phyloP scores from a whole-genome alignment of 1,140 invertebrate genomes.

The Tetramorium parvispinum region DNA sequence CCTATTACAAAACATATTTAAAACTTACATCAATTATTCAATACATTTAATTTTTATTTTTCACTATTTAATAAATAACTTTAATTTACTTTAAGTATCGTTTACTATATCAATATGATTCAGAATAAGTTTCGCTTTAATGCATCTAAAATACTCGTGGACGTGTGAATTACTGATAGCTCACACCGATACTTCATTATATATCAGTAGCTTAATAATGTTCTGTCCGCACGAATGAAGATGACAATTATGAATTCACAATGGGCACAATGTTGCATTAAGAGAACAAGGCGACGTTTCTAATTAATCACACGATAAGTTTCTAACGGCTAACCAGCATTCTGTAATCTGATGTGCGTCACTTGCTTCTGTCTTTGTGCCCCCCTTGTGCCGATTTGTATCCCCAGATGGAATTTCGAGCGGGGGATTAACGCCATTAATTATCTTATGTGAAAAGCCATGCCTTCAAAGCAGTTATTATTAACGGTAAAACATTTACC shows the following conservation, averaged over 20 bases:
- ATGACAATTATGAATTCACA: conserved; percentile 5
- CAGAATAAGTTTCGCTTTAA: not conserved
- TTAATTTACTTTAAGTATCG: not conserved
- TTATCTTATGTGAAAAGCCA: conserved; percentile 1
- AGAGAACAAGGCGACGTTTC: not conserved
- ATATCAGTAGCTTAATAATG: conserved; percentile 2
- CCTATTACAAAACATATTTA: not conserved
- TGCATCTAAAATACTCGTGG: not conserved
- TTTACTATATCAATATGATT: not conserved
- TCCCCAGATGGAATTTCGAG: conserved; percentile 15
- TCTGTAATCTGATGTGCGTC: not conserved
- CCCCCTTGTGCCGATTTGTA: conserved; percentile 37
- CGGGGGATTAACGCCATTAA: conserved; percentile 26
- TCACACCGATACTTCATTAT: not conserved
- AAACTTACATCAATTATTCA: not conserved
- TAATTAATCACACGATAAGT: conserved; percentile 39
- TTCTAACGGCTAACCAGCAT: conserved; percentile 43
- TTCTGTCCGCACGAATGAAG: not conserved
- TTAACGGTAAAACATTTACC: not conserved
- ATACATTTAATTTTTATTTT: not conserved
- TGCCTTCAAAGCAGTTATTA: not conserved
- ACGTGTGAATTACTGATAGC: conserved; percentile 21
- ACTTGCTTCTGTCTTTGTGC: conserved; percentile 11
- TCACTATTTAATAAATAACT: not conserved
- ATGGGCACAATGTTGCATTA: not conserved